A percentile compares a stretch with the other conserved stretches of the same genome.
These are phyloP conservation scores for Acyrthosiphon pisum DNA, from an alignment of 1,140 invertebrate species.

Conservation along the genomic window DNA sequence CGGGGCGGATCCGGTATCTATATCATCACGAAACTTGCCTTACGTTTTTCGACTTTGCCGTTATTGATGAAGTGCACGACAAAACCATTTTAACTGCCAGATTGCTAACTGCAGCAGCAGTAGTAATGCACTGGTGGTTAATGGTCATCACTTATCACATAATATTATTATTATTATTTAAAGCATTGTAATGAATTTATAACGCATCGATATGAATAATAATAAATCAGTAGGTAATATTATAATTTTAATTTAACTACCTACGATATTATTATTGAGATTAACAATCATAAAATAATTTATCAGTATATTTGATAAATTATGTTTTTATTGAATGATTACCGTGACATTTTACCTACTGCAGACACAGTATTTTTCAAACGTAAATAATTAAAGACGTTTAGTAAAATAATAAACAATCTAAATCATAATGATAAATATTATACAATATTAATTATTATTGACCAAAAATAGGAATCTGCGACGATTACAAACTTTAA, in stretches of 20 bases:
- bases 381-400: neutral
- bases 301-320: neutral
- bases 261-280: neutral
- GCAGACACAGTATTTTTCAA: neutral
- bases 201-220: neutral
- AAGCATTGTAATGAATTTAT: neutral
- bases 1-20: neutral
- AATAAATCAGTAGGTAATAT: neutral
- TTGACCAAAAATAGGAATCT: neutral
- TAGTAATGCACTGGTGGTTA: neutral
- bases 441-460: neutral
- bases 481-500: neutral
- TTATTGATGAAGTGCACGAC: neutral
- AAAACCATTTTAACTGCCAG: too few relatives aligned
- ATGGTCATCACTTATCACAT: neutral
- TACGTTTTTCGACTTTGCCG: neutral
- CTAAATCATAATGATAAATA: neutral
- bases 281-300: neutral
- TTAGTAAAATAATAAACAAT: neutral
- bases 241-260: slow-evolving; percentile 10
- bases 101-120: too few relatives aligned
- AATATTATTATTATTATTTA: neutral
- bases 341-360: neutral
- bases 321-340: slow-evolving; percentile 18
- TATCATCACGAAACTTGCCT: neutral